phyloP scores from a whole-genome alignment of 1,140 invertebrate genomes.

The Lepidurus packardi region DNA sequence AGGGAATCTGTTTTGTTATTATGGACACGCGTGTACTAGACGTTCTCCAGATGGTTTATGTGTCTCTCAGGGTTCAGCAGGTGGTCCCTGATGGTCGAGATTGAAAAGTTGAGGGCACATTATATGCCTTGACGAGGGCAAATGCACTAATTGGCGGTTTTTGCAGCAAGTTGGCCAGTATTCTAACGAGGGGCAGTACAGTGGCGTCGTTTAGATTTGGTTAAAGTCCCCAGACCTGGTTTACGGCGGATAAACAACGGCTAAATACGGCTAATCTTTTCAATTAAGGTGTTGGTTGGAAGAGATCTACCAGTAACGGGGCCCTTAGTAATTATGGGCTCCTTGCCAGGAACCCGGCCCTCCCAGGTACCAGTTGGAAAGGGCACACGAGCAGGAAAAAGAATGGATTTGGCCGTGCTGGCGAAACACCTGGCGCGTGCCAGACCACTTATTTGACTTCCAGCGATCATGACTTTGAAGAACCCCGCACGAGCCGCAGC shows the following conservation, averaged over 20 bases:
- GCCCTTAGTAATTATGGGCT: no score
- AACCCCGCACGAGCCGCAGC: neutral
- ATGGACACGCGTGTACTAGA: neutral
- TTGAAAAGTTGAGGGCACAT: neutral
- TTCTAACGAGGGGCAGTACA: no score
- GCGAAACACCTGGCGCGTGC: slow-evolving; percentile 17
- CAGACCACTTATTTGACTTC: neutral
- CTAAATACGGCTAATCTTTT: no score
- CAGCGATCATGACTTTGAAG: neutral
- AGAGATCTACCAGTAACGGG: no score
- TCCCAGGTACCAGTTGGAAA: neutral
- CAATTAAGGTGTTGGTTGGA: no score
- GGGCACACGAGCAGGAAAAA: neutral
- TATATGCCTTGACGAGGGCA: no score
- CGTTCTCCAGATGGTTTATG: neutral
- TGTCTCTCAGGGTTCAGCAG: neutral
- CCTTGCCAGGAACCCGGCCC: no score
- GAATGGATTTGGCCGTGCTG: neutral
- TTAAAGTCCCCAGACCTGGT: no score
- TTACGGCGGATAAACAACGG: no score
- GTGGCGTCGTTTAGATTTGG: no score
- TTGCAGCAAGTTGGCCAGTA: no score
- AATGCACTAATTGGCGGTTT: no score
- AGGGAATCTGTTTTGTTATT: neutral
- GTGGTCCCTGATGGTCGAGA: neutral